A percentile compares a stretch with the other conserved stretches of the same genome.
phyloP scores from a whole-genome alignment of 2,888 invertebrate species.

The Hofmannophila pseudospretella region DNA sequence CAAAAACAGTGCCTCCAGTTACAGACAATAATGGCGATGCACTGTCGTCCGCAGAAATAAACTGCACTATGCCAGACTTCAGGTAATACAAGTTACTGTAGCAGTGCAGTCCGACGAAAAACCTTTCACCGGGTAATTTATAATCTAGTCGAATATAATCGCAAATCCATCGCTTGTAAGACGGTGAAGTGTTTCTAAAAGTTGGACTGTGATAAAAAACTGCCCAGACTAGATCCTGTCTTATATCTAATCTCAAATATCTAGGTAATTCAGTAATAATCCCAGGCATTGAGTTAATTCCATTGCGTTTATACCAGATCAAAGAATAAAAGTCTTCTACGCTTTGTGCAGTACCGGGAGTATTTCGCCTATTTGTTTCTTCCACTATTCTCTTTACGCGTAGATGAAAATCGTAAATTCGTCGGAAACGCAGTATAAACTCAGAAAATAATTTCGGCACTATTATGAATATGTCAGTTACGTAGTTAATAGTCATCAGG shows the following conservation, averaged over 20 bases:
- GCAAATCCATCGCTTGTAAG: conserved; percentile 7
- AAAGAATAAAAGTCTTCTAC: conserved; percentile 45
- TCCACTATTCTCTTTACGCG: conserved; percentile 35
- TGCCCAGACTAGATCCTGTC: conserved; percentile 7
- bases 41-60: conserved; percentile 7
- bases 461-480: conserved; percentile 32
- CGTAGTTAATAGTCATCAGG: conserved; percentile 33
- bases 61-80: conserved; percentile 7
- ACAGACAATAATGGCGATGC: conserved; percentile 7
- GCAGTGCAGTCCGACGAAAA: conserved; percentile 6
- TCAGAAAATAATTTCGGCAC: conserved; percentile 53
- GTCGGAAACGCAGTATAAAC: conserved; percentile 32
- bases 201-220: conserved; percentile 12
- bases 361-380: conserved; percentile 49
- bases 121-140: conserved; percentile 5
- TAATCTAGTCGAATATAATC: not conserved
- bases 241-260: conserved; percentile 5
- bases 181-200: conserved; percentile 5
- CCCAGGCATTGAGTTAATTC: conserved; percentile 1
- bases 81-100: conserved; percentile 8
- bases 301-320: conserved; percentile 44
- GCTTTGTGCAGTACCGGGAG: conserved; percentile 27
- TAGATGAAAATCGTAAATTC: conserved; percentile 34
- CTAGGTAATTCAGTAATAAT: conserved; percentile 3
- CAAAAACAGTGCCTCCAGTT: conserved; percentile 6